phyloP scores from a whole-genome alignment of 2,113 vertebrate genomes.

The Entelurus aequoreus region DNA sequence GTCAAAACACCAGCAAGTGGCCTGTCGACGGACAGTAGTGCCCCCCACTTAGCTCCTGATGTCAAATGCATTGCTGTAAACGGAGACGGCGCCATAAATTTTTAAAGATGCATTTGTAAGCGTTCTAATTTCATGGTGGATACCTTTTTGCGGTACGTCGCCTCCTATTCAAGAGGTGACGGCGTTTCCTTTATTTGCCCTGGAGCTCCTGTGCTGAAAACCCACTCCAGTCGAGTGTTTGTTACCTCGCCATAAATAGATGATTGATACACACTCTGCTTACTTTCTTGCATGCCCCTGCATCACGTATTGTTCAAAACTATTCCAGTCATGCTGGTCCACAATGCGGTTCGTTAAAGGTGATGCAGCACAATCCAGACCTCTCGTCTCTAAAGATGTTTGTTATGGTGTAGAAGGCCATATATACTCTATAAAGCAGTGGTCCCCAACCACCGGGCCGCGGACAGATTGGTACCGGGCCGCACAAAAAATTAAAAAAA shows the following conservation, averaged over 20 bases:
- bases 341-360: slow-evolving; percentile 6
- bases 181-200: slow-evolving; percentile 6
- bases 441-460: too few relatives aligned
- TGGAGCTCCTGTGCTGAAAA: slow-evolving; percentile 33
- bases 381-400: too few relatives aligned
- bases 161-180: neutral
- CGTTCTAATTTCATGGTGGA: slow-evolving; percentile 9
- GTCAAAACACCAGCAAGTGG: slow-evolving; percentile 44
- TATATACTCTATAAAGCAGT: too few relatives aligned
- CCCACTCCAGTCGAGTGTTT: slow-evolving; percentile 65
- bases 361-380: too few relatives aligned
- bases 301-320: too few relatives aligned
- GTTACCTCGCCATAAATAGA: slow-evolving; percentile 69
- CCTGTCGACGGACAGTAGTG: slow-evolving; percentile 37
- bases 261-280: slow-evolving; percentile 55
- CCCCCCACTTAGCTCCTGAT: slow-evolving; percentile 14
- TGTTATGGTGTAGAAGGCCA: too few relatives aligned
- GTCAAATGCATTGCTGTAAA: slow-evolving; percentile 28
- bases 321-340: neutral
- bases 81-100: slow-evolving; percentile 28
- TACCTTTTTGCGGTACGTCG: slow-evolving; percentile 16
- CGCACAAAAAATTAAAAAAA: too few relatives aligned
- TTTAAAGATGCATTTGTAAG: slow-evolving; percentile 46
- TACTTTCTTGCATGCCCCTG: slow-evolving; percentile 46
- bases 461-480: too few relatives aligned